phyloP scores from a whole-genome alignment of 30 jellyfish, hydroid and myxozoan genomes.

The Sanderia malayensis region DNA sequence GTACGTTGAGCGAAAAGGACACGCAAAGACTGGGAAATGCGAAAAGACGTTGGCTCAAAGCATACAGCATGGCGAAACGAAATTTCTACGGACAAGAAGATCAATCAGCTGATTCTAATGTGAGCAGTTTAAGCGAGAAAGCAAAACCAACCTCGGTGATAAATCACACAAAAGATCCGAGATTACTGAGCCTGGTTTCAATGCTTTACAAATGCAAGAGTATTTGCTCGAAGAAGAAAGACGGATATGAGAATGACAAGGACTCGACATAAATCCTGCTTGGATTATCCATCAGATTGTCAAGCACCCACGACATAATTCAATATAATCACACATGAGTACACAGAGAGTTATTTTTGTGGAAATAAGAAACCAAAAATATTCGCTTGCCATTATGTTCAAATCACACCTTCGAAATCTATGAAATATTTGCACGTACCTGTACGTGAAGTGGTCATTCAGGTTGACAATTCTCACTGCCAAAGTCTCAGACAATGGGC shows the following conservation, averaged over 20 bases:
- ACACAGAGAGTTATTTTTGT: no score
- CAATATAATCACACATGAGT: no score
- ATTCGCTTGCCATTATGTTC: no score
- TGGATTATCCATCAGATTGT: no score
- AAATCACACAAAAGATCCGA: conserved; percentile 32
- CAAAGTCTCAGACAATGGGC: conserved; percentile 40
- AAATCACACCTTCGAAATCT: no score
- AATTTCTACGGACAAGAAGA: conserved; percentile 42
- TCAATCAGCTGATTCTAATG: no score
- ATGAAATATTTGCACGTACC: no score
- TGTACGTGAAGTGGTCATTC: conserved; percentile 61
- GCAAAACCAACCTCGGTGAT: no score
- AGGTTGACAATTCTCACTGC: conserved; percentile 41
- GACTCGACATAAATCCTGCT: not conserved
- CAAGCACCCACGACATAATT: no score
- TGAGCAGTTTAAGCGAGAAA: no score
- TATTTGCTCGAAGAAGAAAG: not conserved
- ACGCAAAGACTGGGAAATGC: conserved; percentile 35
- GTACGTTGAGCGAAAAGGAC: conserved; percentile 23
- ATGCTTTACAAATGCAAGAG: conserved; percentile 28
- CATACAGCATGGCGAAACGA: conserved; percentile 34
- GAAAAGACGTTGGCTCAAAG: conserved; percentile 40
- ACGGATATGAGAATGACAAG: not conserved
- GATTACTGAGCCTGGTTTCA: conserved; percentile 41
- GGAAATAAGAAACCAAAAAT: no score